A percentile compares a stretch with the other conserved stretches of the same genome.
These are phyloP conservation scores for Hemithea aestivaria DNA, from an alignment of 2,888 invertebrate species.

Conservation along the genomic window DNA sequence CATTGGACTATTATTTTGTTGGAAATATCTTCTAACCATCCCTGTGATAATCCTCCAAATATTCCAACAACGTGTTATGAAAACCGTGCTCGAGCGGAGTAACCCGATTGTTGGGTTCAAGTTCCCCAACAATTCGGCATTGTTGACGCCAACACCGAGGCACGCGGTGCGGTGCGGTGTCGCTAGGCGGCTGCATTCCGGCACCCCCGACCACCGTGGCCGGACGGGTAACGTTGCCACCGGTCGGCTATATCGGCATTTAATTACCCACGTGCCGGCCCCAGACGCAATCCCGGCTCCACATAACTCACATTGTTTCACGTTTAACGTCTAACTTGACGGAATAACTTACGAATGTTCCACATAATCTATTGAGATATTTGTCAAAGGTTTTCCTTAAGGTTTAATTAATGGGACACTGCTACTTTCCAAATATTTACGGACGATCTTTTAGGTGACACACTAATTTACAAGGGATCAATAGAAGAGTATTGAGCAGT, in stretches of 20 bases:
- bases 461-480: too few relatives aligned
- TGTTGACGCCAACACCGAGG: slow-evolving; percentile 43
- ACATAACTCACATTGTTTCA: slow-evolving; percentile 63
- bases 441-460: too few relatives aligned
- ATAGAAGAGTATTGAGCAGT: too few relatives aligned
- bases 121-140: slow-evolving; percentile 58
- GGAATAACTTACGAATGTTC: slow-evolving; percentile 57
- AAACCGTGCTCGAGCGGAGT: slow-evolving; percentile 13
- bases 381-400: slow-evolving; percentile 15
- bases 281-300: slow-evolving; percentile 48
- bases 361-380: slow-evolving; percentile 38
- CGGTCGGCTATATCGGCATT: slow-evolving; percentile 58
- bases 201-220: slow-evolving; percentile 46
- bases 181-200: slow-evolving; percentile 37
- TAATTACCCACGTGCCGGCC: slow-evolving; percentile 74
- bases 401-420: slow-evolving; percentile 17
- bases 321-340: slow-evolving; percentile 55
- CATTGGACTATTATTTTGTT: too few relatives aligned
- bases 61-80: slow-evolving; percentile 17
- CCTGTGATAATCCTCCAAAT: slow-evolving; percentile 1
- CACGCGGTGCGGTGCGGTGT: slow-evolving; percentile 53
- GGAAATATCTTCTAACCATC: background rate
- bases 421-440: slow-evolving; percentile 6
- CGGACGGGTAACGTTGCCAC: slow-evolving; percentile 37
- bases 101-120: slow-evolving; percentile 37